Evolutionary conservation across 2,888 invertebrate species (phyloP).

Genomic region (Ichneumon xanthorius): DNA sequence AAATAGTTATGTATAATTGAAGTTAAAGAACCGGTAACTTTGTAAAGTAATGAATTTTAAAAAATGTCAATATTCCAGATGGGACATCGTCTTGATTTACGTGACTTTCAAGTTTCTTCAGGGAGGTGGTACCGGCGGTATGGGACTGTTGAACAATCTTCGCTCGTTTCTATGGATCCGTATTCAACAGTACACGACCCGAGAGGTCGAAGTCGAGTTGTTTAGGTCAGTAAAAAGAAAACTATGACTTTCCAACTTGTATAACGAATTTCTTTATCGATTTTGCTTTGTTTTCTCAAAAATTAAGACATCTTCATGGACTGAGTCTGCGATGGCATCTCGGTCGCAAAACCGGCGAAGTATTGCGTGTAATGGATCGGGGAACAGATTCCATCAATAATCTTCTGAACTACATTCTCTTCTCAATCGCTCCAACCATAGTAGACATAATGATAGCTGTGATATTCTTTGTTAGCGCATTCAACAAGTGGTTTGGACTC

Average conservation of each 20-base stretch:
- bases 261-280: not conserved
- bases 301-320: constrained; percentile 91
- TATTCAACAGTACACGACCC: constrained; percentile 97
- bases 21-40: not conserved
- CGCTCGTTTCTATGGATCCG: constrained; percentile 97
- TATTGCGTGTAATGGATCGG: constrained; percentile 97
- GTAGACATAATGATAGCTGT: constrained; percentile 97
- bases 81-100: constrained; percentile 96
- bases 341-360: constrained; percentile 98
- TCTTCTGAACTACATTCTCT: constrained; percentile 95
- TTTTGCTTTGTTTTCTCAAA: constrained; percentile 4
- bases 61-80: constrained; percentile 86
- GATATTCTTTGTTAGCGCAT: constrained; percentile 93
- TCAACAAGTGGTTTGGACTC: constrained; percentile 97
- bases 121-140: constrained; percentile 96
- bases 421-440: constrained; percentile 97
- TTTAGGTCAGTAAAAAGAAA: constrained; percentile 73
- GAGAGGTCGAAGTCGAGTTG: constrained; percentile 92
- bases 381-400: constrained; percentile 98
- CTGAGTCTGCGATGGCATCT: constrained; percentile 98
- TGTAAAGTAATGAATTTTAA: not conserved
- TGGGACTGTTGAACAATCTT: constrained; percentile 97
- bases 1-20: not conserved
- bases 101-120: constrained; percentile 96
- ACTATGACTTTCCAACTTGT: not conserved